Base-by-base conservation (phyloP, 2,797 vertebrate species). In the Bradypus variegatus region DNA sequence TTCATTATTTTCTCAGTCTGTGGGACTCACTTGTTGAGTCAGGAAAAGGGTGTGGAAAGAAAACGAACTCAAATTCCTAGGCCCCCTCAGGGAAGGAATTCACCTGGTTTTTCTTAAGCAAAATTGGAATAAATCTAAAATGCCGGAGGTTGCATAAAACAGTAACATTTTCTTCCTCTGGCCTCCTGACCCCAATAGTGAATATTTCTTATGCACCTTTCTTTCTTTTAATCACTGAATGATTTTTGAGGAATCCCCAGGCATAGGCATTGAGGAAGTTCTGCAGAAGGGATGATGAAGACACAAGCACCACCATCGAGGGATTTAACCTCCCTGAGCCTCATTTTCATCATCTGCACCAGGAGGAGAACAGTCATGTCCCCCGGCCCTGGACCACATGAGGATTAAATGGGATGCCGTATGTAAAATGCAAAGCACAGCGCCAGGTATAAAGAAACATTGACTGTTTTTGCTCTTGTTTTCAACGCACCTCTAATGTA, bases 331-430 rank as follows among this genome's bases (percentile, higher is more conserved):
- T 62, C 48, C 38, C 33, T 3, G 38, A 10, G 19, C 2, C 50
- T 19, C 4, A 0, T 38, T 41, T 50, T 8, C 16, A 27, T 25
- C 21, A 2, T 15, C 70, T 10, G 4, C 3, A 50, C 9, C 36
- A 27, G 31, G 18, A 50, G 36, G 25, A 9, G 13, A 14, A 4
- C 9, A 2, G 3, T 1, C 1, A 25, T 38, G n/a, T 65, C 13
- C 18, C 14, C 29, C 6, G 13, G 9, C 10, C 31, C 55, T 0
- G 4, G n/a, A 33, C 12, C 0, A 1, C 6, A 12, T 4, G 23
- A 65, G 23, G 38, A 58, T 72, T 27, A 23, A 55, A 29, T 5
- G 53, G 25, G 36, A 48, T 9, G 15, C n/a, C 3, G 33, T 12
- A 33, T 18, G 27, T 5, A 5, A n/a, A n/a, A n/a, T 2, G 2